Base-by-base conservation (phyloP, 64 coral and sea anemone genomes). In the Pocillopora verrucosa region DNA sequence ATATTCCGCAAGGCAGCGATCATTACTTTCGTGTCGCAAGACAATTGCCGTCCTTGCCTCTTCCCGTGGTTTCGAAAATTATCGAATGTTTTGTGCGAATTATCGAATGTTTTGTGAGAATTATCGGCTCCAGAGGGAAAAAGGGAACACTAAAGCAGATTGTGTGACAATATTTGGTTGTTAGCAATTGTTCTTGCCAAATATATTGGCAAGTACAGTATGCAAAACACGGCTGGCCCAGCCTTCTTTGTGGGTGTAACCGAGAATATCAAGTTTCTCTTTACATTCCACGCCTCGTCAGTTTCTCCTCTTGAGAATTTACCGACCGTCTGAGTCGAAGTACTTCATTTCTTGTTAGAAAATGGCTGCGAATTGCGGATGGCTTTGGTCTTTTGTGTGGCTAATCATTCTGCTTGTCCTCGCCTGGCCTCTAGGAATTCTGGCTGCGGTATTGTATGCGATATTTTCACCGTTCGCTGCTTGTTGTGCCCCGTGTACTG, bases 381-480 rank as follows among this genome's bases (percentile, higher is more conserved):
- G 94, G 97, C 35, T 95, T 22, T 99, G 97, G 97, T 95, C 93
- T 59, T 88, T 99, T 59, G 65, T 95, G 58, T 95, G 91, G 97
- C 45, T 99, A 67, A 67, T 95, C 16, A 75, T 91, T 88, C 88
- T 99, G 12, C 35, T 99, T 9, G 74, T 59, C 10, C 38, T 99
- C 2, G 97, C 94, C 59, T 99, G 97, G 97, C 97, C 94, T 0
- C 68, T 95, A 9, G 97, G 94, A 1, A 92, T 95, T 73, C 12
- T 93, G 34, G 97, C 94, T 16, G 97, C 93, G 1, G 91, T 99
- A n/a, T 77, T 99, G n/a, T 99, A 99, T 76, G 97, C 93, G 26
- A 41, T 95, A 20, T 82, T 99, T 59, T 99, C 97, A 60, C 97
- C 97, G 17, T 99, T 99, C 62, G 88, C 93, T 22, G 97, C 97